phyloP scores from a whole-genome alignment of 2,113 vertebrate species.

The Limanda limanda region DNA sequence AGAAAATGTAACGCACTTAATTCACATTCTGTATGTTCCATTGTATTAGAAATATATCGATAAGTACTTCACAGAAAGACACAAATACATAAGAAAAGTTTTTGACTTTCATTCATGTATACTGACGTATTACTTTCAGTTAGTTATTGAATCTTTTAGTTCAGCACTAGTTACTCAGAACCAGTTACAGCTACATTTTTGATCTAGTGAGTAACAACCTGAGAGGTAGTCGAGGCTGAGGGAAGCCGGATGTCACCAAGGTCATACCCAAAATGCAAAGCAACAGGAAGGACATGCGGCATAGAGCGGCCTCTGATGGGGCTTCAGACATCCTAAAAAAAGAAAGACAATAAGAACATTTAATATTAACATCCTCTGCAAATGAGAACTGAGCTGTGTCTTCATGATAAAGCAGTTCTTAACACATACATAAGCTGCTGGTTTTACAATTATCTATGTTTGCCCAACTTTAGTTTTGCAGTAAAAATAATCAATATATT shows the following conservation, averaged over 20 bases:
- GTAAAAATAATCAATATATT: too few relatives aligned
- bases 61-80: not conserved
- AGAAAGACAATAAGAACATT: not conserved
- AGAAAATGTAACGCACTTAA: too few relatives aligned
- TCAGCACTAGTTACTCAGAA: not conserved
- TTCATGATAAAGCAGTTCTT: not conserved
- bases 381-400: not conserved
- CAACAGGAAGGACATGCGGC: constrained; percentile 54
- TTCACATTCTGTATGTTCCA: not conserved
- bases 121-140: too few relatives aligned
- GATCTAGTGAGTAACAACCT: constrained; percentile 51
- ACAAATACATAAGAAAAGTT: not conserved
- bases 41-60: not conserved
- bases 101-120: too few relatives aligned
- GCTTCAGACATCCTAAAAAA: constrained; percentile 60
- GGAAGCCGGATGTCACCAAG: constrained; percentile 68
- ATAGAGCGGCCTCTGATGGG: not conserved
- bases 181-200: not conserved
- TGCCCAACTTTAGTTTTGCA: not conserved
- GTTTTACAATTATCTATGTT: not conserved
- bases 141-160: not conserved
- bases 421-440: not conserved
- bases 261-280: constrained; percentile 70
- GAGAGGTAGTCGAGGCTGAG: constrained; percentile 62
- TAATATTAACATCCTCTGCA: too few relatives aligned